These are phyloP conservation scores for Masnerella sp. DNA, from an alignment of 2,888 invertebrate genomes.

Conservation along the genomic window DNA sequence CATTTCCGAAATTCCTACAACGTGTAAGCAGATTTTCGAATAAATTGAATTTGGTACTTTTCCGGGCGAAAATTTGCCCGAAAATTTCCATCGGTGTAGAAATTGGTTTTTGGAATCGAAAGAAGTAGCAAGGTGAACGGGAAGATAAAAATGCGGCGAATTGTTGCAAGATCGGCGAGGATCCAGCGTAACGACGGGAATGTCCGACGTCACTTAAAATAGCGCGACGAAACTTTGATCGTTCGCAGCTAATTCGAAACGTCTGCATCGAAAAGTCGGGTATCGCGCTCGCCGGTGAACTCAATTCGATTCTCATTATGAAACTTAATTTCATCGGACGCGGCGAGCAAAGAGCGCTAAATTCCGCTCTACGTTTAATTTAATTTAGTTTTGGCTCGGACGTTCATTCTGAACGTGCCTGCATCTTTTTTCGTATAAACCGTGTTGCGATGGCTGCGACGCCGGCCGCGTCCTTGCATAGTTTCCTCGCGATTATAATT, in stretches of 20 bases:
- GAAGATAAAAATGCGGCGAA: too few relatives aligned
- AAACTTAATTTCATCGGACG: slow-evolving; percentile 50
- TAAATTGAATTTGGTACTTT: too few relatives aligned
- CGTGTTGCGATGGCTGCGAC: slow-evolving; percentile 12
- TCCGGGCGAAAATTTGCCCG: too few relatives aligned
- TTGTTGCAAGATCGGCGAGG: too few relatives aligned
- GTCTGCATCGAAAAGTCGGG: slow-evolving; percentile 28
- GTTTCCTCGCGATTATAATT: slow-evolving; percentile 32
- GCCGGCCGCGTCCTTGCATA: slow-evolving; percentile 33
- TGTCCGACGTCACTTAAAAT: slow-evolving; percentile 42
- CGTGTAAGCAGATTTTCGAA: too few relatives aligned
- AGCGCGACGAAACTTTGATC: slow-evolving; percentile 38
- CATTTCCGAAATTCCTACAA: too few relatives aligned
- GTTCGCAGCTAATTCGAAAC: slow-evolving; percentile 39
- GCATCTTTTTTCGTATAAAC: slow-evolving; percentile 46
- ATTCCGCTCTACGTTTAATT: slow-evolving; percentile 47
- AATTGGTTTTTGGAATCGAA: too few relatives aligned
- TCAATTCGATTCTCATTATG: slow-evolving; percentile 55
- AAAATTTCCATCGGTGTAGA: too few relatives aligned
- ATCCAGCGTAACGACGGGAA: too few relatives aligned
- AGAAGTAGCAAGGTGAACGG: too few relatives aligned
- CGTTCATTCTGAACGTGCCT: slow-evolving; percentile 49
- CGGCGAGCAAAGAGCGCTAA: slow-evolving; percentile 25
- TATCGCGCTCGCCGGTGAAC: slow-evolving; percentile 22
- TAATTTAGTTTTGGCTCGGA: slow-evolving; percentile 52